Conservation (phyloP, 2,113 vertebrate genomes). For the Thamnophis sirtalis region DNA sequence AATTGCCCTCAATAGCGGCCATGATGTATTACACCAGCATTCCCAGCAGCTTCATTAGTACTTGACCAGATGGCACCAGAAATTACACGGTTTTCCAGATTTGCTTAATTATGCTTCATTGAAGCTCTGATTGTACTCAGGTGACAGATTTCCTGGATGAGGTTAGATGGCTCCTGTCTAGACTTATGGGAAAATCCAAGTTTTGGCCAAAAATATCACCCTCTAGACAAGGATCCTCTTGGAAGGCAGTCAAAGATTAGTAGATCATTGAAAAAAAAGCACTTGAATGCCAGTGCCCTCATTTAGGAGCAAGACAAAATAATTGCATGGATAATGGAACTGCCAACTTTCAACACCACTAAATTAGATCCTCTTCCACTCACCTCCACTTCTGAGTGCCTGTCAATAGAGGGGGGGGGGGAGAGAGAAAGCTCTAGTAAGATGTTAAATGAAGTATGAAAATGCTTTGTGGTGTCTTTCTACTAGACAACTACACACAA, state of each 20-base stretch:
- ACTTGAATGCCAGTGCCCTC: neutral
- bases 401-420: neutral
- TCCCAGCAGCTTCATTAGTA: constrained; percentile 30
- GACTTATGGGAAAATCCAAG: constrained; percentile 25
- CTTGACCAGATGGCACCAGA: constrained; percentile 23
- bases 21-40: constrained; percentile 22
- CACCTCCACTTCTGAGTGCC: neutral
- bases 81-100: constrained; percentile 34
- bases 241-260: constrained; percentile 27
- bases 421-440: neutral
- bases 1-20: neutral
- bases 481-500: neutral
- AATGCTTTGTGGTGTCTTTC: neutral
- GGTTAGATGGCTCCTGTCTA: constrained; percentile 8
- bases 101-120: constrained; percentile 27
- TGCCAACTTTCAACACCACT: constrained; percentile 5
- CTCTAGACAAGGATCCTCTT: constrained; percentile 17
- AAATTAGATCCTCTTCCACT: neutral
- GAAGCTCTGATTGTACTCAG: constrained; percentile 24
- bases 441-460: neutral
- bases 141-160: constrained; percentile 38
- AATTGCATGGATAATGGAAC: neutral
- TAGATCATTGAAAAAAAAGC: constrained; percentile 30
- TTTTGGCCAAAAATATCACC: constrained; percentile 32
- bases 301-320: constrained; percentile 3